Percentiles rank a stretch among this genome's conserved stretches.
phyloP scores from a whole-genome alignment of 2,888 invertebrate genomes.

The Endomychus coccineus region DNA sequence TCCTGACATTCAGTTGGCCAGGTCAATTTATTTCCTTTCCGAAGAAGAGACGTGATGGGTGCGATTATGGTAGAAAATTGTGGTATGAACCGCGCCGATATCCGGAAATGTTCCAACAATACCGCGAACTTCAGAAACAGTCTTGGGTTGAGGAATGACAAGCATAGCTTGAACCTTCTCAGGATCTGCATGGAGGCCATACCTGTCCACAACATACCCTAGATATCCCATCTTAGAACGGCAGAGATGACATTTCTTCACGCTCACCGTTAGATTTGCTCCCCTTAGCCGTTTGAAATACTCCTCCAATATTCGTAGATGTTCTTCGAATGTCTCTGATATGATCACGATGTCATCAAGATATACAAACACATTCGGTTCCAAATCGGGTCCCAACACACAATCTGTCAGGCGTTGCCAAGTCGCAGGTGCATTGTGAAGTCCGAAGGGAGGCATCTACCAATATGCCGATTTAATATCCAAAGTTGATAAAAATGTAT shows the following conservation, averaged over 20 bases:
- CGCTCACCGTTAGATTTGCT: conserved; percentile 14
- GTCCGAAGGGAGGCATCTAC: conserved; percentile 8
- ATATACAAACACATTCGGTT: conserved; percentile 17
- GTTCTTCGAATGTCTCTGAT: conserved; percentile 2
- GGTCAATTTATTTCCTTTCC: too few relatives aligned
- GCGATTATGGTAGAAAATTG: conserved; percentile 8
- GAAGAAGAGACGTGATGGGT: too few relatives aligned
- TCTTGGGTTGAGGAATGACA: conserved; percentile 15
- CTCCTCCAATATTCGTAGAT: conserved; percentile 8
- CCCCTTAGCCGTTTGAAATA: conserved; percentile 2
- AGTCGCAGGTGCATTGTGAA: conserved; percentile 8
- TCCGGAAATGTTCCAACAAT: conserved; percentile 17
- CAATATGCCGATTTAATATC: too few relatives aligned
- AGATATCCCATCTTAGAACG: conserved; percentile 13
- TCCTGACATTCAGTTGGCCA: too few relatives aligned
- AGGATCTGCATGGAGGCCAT: conserved; percentile 14
- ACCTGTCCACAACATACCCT: conserved; percentile 15
- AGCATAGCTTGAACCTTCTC: conserved; percentile 21
- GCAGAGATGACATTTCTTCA: conserved; percentile 17
- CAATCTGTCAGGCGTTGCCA: conserved; percentile 8
- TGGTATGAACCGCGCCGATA: conserved; percentile 16
- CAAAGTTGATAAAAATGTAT: too few relatives aligned
- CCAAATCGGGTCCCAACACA: conserved; percentile 11
- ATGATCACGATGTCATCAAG: conserved; percentile 15
- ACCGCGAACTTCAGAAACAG: conserved; percentile 11